Evolutionary conservation across 2,888 invertebrate species (phyloP).

Genomic region (Macaria notata): DNA sequence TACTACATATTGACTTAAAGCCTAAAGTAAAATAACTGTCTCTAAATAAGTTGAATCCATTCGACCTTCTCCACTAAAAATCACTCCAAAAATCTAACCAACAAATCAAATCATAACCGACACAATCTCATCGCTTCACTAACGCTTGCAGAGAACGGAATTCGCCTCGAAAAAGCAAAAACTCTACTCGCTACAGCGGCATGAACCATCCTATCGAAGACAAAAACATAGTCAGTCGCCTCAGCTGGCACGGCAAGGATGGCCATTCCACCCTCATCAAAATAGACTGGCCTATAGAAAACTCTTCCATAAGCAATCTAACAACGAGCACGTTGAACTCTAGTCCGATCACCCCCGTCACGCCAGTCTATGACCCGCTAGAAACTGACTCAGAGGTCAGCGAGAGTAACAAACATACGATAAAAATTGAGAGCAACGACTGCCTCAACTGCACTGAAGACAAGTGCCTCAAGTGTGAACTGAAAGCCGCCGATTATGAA

Average conservation of each 20-base stretch:
- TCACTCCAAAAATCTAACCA: slow-evolving; percentile 5
- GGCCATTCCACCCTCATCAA: slow-evolving; percentile 73
- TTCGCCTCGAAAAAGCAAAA: slow-evolving; percentile 70
- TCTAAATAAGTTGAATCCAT: not conserved
- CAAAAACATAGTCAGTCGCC: slow-evolving; percentile 46
- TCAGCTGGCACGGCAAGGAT: slow-evolving; percentile 76
- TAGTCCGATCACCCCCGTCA: slow-evolving; percentile 61
- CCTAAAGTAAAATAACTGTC: too few relatives aligned
- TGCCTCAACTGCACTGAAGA: slow-evolving; percentile 62
- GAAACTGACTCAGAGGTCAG: slow-evolving; percentile 73
- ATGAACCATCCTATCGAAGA: slow-evolving; percentile 56
- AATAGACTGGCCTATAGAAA: slow-evolving; percentile 72
- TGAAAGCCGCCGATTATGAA: slow-evolving; percentile 67
- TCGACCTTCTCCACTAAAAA: slow-evolving; percentile 21
- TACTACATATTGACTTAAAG: too few relatives aligned
- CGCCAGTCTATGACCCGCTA: slow-evolving; percentile 67
- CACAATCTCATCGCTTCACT: slow-evolving; percentile 33
- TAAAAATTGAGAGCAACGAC: slow-evolving; percentile 56
- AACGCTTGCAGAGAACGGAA: slow-evolving; percentile 69
- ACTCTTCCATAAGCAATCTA: slow-evolving; percentile 54
- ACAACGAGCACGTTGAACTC: slow-evolving; percentile 63
- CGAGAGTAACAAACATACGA: slow-evolving; percentile 66
- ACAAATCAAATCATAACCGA: not conserved
- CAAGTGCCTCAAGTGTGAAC: slow-evolving; percentile 71
- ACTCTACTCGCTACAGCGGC: slow-evolving; percentile 59